phyloP scores from a whole-genome alignment of 2,888 invertebrate species.

The Trissonchulus sp. region DNA sequence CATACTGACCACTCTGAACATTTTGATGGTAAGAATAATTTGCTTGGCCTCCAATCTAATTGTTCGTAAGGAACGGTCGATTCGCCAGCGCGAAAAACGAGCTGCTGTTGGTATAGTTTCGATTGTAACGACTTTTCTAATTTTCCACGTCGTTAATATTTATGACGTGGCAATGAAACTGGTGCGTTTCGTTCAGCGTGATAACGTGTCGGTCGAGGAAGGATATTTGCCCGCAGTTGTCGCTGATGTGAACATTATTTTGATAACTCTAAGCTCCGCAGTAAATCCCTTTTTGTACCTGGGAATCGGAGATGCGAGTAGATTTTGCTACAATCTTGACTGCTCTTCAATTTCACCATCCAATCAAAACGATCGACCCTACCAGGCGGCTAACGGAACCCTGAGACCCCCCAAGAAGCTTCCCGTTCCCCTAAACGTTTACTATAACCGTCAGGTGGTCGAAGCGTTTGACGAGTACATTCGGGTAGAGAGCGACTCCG shows the following conservation, averaged over 20 bases:
- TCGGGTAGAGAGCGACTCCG: too few species aligned
- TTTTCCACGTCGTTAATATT: constrained; percentile 27
- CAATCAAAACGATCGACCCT: not conserved
- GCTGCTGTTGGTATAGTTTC: constrained; percentile 24
- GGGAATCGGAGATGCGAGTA: constrained; percentile 2
- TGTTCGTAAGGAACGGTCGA: not conserved
- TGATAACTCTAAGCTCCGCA: constrained; percentile 7
- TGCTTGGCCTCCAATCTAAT: not conserved
- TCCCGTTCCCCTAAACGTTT: too few species aligned
- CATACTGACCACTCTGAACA: constrained; percentile 9
- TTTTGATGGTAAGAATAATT: not conserved
- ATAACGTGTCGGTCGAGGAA: not conserved
- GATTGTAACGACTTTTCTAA: constrained; percentile 25
- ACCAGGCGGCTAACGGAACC: not conserved
- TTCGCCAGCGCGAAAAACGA: not conserved
- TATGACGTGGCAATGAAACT: constrained; percentile 21
- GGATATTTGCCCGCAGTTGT: not conserved
- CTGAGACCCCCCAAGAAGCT: not conserved
- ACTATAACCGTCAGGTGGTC: too few species aligned
- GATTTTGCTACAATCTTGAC: not conserved
- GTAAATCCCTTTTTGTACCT: constrained; percentile 27
- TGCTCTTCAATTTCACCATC: not conserved
- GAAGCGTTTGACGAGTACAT: too few species aligned
- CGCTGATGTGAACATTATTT: not conserved
- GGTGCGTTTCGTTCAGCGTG: not conserved